Evolutionary conservation across 2,113 vertebrate genomes (phyloP).

Genomic region (Gallinago undulata): DNA sequence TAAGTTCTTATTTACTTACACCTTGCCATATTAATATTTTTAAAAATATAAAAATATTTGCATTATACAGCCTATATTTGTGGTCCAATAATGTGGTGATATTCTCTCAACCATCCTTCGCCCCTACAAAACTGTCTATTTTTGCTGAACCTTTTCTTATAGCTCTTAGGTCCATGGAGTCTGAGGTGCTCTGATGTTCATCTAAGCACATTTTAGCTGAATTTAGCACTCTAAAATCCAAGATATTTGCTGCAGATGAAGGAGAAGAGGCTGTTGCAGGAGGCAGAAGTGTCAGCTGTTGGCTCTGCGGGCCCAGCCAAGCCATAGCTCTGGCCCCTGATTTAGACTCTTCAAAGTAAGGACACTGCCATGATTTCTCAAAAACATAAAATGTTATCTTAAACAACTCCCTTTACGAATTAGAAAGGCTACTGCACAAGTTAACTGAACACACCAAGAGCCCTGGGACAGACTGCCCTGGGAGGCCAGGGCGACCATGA

Average conservation of each 20-base stretch:
- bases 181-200: neutral
- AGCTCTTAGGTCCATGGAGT: neutral
- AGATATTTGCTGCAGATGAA: neutral
- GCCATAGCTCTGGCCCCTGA: fast-evolving
- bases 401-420: neutral
- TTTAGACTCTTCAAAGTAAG: neutral
- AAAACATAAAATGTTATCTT: neutral
- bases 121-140: neutral
- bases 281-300: neutral
- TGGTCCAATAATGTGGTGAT: neutral
- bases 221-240: neutral
- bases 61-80: neutral
- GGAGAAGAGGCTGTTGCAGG: neutral
- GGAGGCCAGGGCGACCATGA: no score
- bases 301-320: neutral
- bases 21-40: neutral
- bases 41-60: neutral
- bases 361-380: neutral
- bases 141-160: neutral
- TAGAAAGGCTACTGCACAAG: no score
- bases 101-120: neutral
- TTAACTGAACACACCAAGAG: neutral
- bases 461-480: neutral
- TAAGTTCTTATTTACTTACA: neutral
- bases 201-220: neutral